Conservation (phyloP, 1,140 invertebrate genomes). For the Oedothorax gibbosus region DNA sequence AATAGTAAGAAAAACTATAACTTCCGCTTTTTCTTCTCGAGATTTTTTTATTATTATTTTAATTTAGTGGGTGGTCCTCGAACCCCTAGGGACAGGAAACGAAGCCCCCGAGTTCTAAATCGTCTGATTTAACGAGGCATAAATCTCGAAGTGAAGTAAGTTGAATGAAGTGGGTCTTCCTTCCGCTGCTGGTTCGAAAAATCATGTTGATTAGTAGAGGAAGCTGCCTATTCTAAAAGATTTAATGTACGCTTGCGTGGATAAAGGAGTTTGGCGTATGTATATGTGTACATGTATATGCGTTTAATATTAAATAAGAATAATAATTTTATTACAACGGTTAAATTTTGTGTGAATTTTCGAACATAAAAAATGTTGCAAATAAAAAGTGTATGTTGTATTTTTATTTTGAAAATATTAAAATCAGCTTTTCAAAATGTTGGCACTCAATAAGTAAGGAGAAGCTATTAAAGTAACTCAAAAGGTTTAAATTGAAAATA, state of each 20-base stretch:
- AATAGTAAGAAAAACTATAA: neutral
- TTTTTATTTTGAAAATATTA: neutral
- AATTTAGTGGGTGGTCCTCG: slow-evolving; percentile 13
- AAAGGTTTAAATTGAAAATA: no score
- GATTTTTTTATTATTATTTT: slow-evolving; percentile 1
- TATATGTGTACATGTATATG: neutral
- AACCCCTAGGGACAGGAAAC: slow-evolving; percentile 20
- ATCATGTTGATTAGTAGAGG: slow-evolving; percentile 20
- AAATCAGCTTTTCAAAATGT: no score
- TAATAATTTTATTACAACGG: no score
- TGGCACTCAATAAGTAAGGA: no score
- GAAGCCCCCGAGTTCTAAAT: neutral
- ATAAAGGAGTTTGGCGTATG: neutral
- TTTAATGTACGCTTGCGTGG: slow-evolving; percentile 12
- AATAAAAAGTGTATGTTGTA: neutral
- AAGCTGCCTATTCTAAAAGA: slow-evolving; percentile 6
- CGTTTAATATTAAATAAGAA: no score
- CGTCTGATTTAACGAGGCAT: slow-evolving; percentile 22
- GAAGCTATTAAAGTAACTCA: no score
- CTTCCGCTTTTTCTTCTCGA: slow-evolving; percentile 10
- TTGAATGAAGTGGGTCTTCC: no score
- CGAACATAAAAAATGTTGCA: neutral
- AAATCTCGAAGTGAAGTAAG: slow-evolving; percentile 9
- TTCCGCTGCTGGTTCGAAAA: neutral
- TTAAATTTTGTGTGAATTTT: no score